These are phyloP conservation scores for Scyliorhinus canicula DNA, from an alignment of 2,797 vertebrate genomes.

Conservation along the genomic window DNA sequence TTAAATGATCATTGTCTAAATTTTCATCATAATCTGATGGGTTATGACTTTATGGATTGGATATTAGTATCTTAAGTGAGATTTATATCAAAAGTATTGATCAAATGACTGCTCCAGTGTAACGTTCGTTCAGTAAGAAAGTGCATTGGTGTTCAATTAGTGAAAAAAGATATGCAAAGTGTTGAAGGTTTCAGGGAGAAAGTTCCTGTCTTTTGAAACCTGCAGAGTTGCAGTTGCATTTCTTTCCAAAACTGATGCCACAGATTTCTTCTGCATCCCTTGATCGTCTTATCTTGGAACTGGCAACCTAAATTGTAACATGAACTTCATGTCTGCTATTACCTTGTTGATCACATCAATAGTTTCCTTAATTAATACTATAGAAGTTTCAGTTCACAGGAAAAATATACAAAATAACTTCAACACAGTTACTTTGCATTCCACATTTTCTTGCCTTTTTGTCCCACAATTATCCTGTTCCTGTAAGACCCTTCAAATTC, in stretches of 20 bases:
- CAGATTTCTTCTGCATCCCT: neutral
- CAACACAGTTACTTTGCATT: neutral
- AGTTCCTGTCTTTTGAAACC: neutral
- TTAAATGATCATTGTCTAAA: neutral
- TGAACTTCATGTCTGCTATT: neutral
- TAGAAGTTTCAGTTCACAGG: neutral
- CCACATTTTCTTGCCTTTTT: neutral
- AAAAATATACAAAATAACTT: neutral
- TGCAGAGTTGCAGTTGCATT: neutral
- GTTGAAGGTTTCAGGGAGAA: neutral
- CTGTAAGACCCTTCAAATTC: neutral
- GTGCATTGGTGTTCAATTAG: neutral
- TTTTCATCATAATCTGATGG: neutral
- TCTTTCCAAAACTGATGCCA: neutral
- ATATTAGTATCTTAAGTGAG: neutral
- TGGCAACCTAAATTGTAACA: neutral
- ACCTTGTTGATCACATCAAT: neutral
- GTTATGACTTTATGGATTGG: neutral
- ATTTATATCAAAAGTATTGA: neutral
- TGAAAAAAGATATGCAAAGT: neutral
- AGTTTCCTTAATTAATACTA: neutral
- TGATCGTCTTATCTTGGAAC: neutral
- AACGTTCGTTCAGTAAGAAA: neutral
- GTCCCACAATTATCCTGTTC: neutral
- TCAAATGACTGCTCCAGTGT: neutral